Base-by-base conservation (phyloP, 2,797 vertebrate genomes). In the Staurois parvus region DNA sequence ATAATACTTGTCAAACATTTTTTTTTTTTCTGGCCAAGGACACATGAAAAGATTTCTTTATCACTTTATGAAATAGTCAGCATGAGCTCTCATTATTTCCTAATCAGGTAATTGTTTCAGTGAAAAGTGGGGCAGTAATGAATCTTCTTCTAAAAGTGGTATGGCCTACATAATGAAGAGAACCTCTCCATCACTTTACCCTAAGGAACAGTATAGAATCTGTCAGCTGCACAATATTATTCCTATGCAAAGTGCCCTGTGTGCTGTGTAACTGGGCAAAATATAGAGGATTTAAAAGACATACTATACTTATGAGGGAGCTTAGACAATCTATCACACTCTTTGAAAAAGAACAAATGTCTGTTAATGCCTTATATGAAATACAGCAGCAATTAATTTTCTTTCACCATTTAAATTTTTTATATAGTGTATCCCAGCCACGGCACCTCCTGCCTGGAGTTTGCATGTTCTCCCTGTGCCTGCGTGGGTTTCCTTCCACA, bases 71-170 rank as follows among this genome's bases (percentile, higher is more conserved):
- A 52, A 52, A 52, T 21, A 52, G 48, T 15, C 48, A 52, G 48
- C 52, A 59, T 8, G 52, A 0, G 52, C 52, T 59, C 21, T 59
- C 52, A 59, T 59, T 59, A 59, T 59, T 59, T 59, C 52, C 21
- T 59, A 66, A 66, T 66, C 28, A 66, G 64, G 64, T 66, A 66
- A 66, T 66, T 66, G n/a, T 66, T 29, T 29, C 64, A 66, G 26
- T 7, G 10, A 66, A 66, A 66, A 66, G 64, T 66, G 64, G 64
- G 26, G 52, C 9, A 66, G n/a, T 66, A 66, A 29, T 66, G 26
- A 66, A 66, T 66, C 64, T 66, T 66, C 64, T 29, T 28, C 26
- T 15, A 29, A 26, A n/a, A 66, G 64, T 66, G 28, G 10, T 66
- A 66, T 66, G 64, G 28, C 64, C 64, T 66, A 29, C 4, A 26